Percentiles rank a stretch among this genome's conserved stretches.
These are phyloP conservation scores for Scophthalmus maximus DNA, from an alignment of 2,113 vertebrate genomes.

Conservation along the genomic window DNA sequence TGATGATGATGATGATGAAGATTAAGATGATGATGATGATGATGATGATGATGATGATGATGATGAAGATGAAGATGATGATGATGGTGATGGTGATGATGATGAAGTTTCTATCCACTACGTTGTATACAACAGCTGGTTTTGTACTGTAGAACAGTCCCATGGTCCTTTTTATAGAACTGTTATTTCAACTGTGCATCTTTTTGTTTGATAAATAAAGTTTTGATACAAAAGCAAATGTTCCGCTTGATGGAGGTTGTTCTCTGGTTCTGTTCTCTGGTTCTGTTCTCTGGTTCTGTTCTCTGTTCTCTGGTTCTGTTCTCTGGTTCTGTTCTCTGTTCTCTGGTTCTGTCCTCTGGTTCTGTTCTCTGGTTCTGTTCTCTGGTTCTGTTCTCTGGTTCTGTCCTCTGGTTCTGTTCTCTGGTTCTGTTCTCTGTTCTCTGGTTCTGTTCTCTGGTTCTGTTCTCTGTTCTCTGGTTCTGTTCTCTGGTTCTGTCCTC, in stretches of 20 bases:
- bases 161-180: constrained; percentile 95
- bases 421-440: too few species aligned
- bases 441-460: too few species aligned
- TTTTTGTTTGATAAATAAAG: constrained; percentile 97
- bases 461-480: too few species aligned
- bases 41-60: constrained; percentile 62
- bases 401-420: too few species aligned
- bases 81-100: constrained; percentile 80
- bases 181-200: constrained; percentile 95
- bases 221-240: constrained; percentile 91
- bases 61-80: constrained; percentile 38
- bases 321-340: too few species aligned
- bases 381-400: too few species aligned
- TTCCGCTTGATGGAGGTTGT: not conserved
- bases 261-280: not conserved
- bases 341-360: too few species aligned
- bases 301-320: too few species aligned
- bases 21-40: constrained; percentile 73
- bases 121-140: constrained; percentile 91
- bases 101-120: constrained; percentile 86
- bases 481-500: too few species aligned
- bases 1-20: constrained; percentile 76
- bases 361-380: too few species aligned
- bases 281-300: too few species aligned
- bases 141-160: constrained; percentile 97